Conservation (phyloP, 2,888 invertebrate genomes). For the Aphrophora alni region DNA sequence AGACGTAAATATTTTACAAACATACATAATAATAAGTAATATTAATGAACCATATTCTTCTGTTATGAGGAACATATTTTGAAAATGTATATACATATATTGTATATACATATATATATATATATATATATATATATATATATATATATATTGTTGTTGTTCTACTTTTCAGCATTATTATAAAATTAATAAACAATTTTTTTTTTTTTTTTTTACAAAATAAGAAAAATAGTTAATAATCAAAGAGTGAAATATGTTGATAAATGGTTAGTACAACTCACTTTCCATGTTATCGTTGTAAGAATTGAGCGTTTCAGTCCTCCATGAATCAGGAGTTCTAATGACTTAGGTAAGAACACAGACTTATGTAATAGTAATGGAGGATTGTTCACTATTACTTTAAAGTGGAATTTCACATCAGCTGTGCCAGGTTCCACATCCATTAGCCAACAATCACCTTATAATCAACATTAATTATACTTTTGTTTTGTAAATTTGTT, state of each 20-base stretch:
- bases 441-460: conserved; percentile 44
- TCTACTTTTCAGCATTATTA: too few species aligned
- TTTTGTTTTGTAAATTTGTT: conserved; percentile 7
- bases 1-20: too few species aligned
- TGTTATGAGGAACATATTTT: too few species aligned
- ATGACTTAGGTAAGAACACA: conserved; percentile 34
- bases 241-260: not conserved
- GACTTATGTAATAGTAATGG: conserved; percentile 46
- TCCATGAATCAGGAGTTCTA: conserved; percentile 45
- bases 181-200: too few species aligned
- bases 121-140: too few species aligned
- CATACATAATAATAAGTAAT: too few species aligned
- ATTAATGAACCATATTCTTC: too few species aligned
- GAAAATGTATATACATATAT: too few species aligned
- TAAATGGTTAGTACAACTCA: conserved; percentile 12
- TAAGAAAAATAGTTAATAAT: not conserved
- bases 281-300: conserved; percentile 22
- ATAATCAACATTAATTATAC: not conserved
- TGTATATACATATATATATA: too few species aligned
- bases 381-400: not conserved
- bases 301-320: conserved; percentile 41
- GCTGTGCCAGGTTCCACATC: conserved; percentile 30
- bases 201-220: not conserved
- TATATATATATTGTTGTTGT: too few species aligned
- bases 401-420: conserved; percentile 28